Base-by-base conservation (phyloP, 1,140 invertebrate genomes). In the Maconellicoccus hirsutus region DNA sequence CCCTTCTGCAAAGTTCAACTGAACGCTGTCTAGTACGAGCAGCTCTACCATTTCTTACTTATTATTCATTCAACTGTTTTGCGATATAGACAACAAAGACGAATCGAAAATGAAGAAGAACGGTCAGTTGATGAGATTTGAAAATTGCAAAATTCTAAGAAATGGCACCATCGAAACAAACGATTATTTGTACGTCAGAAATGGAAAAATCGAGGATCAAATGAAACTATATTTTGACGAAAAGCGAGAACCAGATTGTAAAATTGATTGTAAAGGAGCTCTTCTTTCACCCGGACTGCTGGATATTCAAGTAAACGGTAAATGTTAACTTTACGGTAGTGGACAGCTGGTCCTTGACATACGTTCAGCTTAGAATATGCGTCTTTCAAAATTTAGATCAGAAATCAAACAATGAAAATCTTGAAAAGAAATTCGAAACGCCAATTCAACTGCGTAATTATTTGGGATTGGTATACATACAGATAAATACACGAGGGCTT, bases 261-360 rank as follows among this genome's bases (percentile, higher is more conserved):
- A 81, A 73, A 83, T 96, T 70, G 86, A 96, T 78, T 96, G 93
- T 76, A 76, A 85, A 25, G 86, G 86, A 27, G 59, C 79, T 63
- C 77, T 98, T 21, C 88, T 98, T 72, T 85, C 89, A 23, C 93
- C 96, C n/a, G 96, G 96, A 71, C 97, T 93, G 78, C 97, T 99
- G 76, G 96, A 99, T 79, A 79, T 98, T 39, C 96, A 99, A 83
- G 92, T 98, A 73, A 98, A 98, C 83, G 96, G 96, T 94, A 83
- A 80, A 77, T 78, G 70, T 59, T n/a, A n/a, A n/a, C n/a, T n/a
- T n/a, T n/a, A n/a, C n/a, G n/a, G n/a, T n/a, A n/a, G n/a, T n/a
- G n/a, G n/a, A n/a, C n/a, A n/a, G n/a, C n/a, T n/a, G n/a, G n/a
- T n/a, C n/a, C n/a, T n/a, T n/a, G n/a, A n/a, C n/a, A n/a, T n/a